Conservation (phyloP, 2,113 vertebrate species). For the Euleptes europaea region DNA sequence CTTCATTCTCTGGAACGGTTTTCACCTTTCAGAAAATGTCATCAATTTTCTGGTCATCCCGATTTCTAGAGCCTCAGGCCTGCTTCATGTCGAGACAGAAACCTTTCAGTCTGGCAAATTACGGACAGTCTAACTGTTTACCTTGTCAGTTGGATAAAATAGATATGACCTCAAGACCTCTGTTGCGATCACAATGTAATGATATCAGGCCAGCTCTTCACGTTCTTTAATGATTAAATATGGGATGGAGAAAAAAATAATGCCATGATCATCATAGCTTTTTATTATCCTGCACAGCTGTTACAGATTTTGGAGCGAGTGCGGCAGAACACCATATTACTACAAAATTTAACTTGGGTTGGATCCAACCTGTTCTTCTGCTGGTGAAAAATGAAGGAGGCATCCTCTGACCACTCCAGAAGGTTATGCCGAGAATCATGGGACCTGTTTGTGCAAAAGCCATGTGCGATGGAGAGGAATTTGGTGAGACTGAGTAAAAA, state of each 20-base stretch:
- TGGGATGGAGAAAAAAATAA: background rate
- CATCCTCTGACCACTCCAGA: too few relatives aligned
- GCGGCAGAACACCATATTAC: background rate
- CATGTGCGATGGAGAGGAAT: too few relatives aligned
- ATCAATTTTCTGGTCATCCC: background rate
- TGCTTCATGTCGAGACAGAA: background rate
- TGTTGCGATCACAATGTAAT: background rate
- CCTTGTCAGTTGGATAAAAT: background rate
- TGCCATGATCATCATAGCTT: background rate
- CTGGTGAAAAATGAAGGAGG: too few relatives aligned
- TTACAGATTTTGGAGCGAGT: background rate
- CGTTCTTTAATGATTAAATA: background rate
- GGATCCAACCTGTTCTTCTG: too few relatives aligned
- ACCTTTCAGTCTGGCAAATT: background rate
- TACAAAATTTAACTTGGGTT: background rate
- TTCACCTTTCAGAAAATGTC: background rate
- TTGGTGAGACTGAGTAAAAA: too few relatives aligned
- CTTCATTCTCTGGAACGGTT: background rate
- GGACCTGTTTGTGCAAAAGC: too few relatives aligned
- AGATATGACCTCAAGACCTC: background rate
- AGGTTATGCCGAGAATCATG: too few relatives aligned
- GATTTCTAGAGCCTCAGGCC: background rate
- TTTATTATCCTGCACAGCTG: background rate
- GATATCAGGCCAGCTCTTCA: background rate
- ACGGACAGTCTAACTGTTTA: background rate